Conservation (phyloP, 2,113 vertebrate species). For the Bos indicus region DNA sequence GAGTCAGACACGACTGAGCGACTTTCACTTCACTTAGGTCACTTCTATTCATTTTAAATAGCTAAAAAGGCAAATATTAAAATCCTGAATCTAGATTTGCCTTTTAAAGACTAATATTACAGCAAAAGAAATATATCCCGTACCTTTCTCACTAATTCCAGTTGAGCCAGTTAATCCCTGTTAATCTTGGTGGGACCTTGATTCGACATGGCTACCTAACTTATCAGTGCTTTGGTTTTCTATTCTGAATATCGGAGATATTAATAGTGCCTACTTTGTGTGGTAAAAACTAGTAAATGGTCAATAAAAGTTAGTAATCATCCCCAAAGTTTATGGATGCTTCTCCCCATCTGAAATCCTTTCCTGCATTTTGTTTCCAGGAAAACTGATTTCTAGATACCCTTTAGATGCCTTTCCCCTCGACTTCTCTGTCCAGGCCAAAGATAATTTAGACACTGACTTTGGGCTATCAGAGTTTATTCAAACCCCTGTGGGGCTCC, state of each 20-base stretch:
- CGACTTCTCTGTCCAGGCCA: background rate
- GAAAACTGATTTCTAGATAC: background rate
- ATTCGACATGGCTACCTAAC: background rate
- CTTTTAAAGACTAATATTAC: background rate
- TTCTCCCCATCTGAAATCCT: background rate
- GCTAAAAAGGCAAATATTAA: background rate
- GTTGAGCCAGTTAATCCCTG: background rate
- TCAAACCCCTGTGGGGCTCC: background rate
- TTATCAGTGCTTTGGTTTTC: background rate
- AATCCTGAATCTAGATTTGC: background rate
- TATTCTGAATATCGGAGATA: background rate
- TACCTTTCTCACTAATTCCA: background rate
- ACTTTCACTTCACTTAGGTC: background rate
- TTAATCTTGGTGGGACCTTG: background rate
- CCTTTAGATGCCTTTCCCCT: background rate
- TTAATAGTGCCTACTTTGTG: background rate
- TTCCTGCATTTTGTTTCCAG: background rate
- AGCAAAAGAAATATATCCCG: background rate
- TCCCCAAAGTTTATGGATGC: background rate
- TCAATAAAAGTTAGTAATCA: background rate
- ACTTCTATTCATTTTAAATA: background rate
- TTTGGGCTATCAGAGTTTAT: background rate
- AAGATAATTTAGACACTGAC: background rate
- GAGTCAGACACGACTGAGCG: background rate
- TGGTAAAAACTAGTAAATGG: background rate